Percentiles rank a stretch among this genome's conserved stretches.
These are phyloP conservation scores for Tenebrio molitor DNA, from an alignment of 1,140 invertebrate species.

Conservation along the genomic window DNA sequence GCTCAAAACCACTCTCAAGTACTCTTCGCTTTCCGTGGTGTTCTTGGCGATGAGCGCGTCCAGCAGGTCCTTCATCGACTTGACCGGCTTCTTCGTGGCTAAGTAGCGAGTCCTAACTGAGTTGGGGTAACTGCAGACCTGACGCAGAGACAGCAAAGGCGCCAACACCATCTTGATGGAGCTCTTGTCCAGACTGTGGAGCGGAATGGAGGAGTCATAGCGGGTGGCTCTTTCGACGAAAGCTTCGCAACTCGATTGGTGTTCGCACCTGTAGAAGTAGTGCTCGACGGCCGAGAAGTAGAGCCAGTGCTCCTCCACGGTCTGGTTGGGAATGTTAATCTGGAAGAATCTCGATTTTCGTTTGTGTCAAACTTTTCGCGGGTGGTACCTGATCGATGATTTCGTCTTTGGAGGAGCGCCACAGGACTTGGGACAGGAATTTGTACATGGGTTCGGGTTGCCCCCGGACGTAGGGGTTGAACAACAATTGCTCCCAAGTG, in stretches of 20 bases:
- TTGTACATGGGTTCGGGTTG: constrained; percentile 68
- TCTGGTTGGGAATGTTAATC: constrained; percentile 70
- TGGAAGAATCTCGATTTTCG: constrained; percentile 11
- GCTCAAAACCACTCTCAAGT: constrained; percentile 74
- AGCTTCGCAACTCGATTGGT: constrained; percentile 60
- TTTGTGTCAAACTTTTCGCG: not conserved
- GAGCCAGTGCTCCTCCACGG: constrained; percentile 65
- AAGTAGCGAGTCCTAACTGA: constrained; percentile 71
- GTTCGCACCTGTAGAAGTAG: constrained; percentile 70
- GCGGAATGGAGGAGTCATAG: constrained; percentile 56
- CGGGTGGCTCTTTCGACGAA: constrained; percentile 59
- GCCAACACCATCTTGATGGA: constrained; percentile 69
- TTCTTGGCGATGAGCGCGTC: constrained; percentile 77
- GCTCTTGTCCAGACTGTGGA: constrained; percentile 61
- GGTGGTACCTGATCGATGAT: constrained; percentile 71
- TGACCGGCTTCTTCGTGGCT: constrained; percentile 70
- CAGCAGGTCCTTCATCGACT: constrained; percentile 80
- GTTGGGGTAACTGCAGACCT: constrained; percentile 83
- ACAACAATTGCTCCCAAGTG: constrained; percentile 73
- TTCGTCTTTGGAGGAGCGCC: constrained; percentile 79
- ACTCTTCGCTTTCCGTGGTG: constrained; percentile 75
- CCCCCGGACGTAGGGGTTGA: constrained; percentile 70
- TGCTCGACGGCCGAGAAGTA: constrained; percentile 70
- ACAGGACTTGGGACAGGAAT: constrained; percentile 75
- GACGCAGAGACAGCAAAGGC: constrained; percentile 77